Percentiles rank a stretch among this genome's conserved stretches.
Conservation (phyloP, 2,888 invertebrate species). For the Tyria jacobaeae region DNA sequence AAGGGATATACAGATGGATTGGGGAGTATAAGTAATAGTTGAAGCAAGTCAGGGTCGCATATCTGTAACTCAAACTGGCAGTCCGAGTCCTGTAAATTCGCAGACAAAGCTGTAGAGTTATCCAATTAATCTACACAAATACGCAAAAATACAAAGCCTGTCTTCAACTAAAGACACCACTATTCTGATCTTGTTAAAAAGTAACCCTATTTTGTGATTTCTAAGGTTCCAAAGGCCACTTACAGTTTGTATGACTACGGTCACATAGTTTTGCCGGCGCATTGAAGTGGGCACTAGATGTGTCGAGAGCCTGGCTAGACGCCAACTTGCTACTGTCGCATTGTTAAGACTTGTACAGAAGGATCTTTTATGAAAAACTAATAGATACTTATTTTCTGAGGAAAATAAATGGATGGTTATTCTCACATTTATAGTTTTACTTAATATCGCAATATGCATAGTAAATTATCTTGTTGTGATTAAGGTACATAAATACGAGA, state of each 20-base stretch:
- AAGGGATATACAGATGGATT: too few species aligned
- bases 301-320: constrained; percentile 67
- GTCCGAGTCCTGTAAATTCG: too few species aligned
- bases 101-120: background rate
- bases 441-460: too few species aligned
- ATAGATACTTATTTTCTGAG: background rate
- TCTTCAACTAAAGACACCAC: background rate
- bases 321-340: constrained; percentile 57
- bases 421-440: too few species aligned
- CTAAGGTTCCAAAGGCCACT: constrained; percentile 45
- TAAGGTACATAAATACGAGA: too few species aligned
- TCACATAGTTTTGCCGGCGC: constrained; percentile 52
- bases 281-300: constrained; percentile 69
- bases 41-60: too few species aligned
- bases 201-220: constrained; percentile 41
- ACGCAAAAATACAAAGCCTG: background rate
- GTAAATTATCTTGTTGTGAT: too few species aligned
- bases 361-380: constrained; percentile 1
- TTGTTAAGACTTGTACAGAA: constrained; percentile 44
- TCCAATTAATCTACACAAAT: background rate
- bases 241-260: constrained; percentile 52
- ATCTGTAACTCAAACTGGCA: too few species aligned
- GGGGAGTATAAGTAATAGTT: too few species aligned
- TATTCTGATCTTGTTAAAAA: constrained; percentile 26
- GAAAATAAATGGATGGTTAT: too few species aligned